Evolutionary conservation across 1,140 invertebrate species (phyloP).

Genomic region (Diuraphis noxia): DNA sequence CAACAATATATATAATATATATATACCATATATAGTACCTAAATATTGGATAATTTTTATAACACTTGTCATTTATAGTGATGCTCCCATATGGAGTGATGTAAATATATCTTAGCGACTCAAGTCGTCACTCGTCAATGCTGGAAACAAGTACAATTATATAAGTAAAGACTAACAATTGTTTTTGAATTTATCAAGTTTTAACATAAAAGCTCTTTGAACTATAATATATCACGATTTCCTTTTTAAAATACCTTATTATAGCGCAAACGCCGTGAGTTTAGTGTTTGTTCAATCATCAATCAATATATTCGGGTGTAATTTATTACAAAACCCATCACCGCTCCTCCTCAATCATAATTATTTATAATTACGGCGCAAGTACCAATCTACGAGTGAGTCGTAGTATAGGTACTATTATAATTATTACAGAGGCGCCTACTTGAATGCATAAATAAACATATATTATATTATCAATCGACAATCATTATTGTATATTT

Average conservation of each 20-base stretch:
- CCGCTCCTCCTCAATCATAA: not conserved
- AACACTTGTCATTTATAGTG: too few relatives aligned
- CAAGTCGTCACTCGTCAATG: too few relatives aligned
- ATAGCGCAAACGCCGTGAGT: not conserved
- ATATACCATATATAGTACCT: too few relatives aligned
- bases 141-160: too few relatives aligned
- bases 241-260: not conserved
- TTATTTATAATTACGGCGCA: not conserved
- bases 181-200: too few relatives aligned
- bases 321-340: not conserved
- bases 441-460: not conserved
- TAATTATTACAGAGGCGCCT: not conserved
- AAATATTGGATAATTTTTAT: too few relatives aligned
- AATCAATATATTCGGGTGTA: not conserved
- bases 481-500: not conserved
- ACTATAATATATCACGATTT: too few relatives aligned
- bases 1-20: too few relatives aligned
- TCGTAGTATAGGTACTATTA: not conserved
- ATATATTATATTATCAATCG: not conserved
- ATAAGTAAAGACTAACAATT: not conserved
- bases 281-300: not conserved
- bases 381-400: not conserved
- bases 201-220: not conserved
- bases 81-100: too few relatives aligned
- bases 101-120: too few relatives aligned